Evolutionary conservation across 2,888 invertebrate species (phyloP).

Genomic region (Diadromus collaris): DNA sequence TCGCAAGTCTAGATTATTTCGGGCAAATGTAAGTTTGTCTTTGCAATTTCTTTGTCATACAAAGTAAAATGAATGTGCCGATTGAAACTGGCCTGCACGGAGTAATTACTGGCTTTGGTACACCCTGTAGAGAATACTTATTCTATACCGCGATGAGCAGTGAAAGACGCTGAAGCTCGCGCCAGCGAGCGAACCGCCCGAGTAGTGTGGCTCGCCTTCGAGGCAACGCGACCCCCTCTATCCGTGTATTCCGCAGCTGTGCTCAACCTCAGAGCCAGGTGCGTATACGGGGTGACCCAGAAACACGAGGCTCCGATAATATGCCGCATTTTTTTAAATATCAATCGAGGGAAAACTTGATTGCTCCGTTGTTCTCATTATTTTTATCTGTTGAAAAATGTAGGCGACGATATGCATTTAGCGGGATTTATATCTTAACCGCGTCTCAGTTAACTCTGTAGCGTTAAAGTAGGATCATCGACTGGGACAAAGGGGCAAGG

Average conservation of each 20-base stretch:
- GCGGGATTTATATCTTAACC: no score
- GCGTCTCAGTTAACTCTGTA: no score
- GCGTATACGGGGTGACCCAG: slow-evolving; percentile 52
- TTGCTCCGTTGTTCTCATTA: no score
- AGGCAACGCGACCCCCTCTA: slow-evolving; percentile 21
- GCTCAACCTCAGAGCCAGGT: slow-evolving; percentile 35
- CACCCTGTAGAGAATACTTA: slow-evolving; percentile 5
- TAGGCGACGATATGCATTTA: no score
- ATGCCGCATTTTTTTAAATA: not conserved
- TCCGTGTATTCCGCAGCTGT: slow-evolving; percentile 11
- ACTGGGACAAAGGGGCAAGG: no score
- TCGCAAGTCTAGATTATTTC: not conserved
- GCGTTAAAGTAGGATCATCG: no score
- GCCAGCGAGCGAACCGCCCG: slow-evolving; percentile 12
- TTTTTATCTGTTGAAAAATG: not conserved
- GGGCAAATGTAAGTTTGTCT: not conserved
- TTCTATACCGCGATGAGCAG: slow-evolving; percentile 40
- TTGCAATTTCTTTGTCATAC: not conserved
- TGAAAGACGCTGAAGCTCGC: slow-evolving; percentile 18
- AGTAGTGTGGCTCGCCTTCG: slow-evolving; percentile 11
- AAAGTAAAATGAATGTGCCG: not conserved
- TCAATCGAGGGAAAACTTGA: not conserved
- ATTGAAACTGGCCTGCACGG: slow-evolving; percentile 69
- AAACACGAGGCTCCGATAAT: slow-evolving; percentile 40
- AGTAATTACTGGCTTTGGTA: slow-evolving; percentile 67